Evolutionary conservation across 2,113 vertebrate genomes (phyloP).

Genomic region (Sprattus sprattus): DNA sequence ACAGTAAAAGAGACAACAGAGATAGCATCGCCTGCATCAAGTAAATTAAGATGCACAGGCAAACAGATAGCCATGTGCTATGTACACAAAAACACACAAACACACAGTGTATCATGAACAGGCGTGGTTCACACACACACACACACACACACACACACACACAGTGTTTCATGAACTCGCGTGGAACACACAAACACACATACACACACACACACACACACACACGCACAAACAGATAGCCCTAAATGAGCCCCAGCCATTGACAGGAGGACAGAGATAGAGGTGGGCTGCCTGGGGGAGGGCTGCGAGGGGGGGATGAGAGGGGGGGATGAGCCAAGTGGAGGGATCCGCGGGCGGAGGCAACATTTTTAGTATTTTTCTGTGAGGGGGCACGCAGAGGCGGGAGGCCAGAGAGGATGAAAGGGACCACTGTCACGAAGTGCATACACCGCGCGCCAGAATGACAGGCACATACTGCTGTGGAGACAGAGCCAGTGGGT

Average conservation of each 20-base stretch:
- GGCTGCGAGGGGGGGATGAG: slow-evolving; percentile 3
- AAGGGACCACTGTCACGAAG: slow-evolving; percentile 64
- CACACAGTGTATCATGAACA: no score
- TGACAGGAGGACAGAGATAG: neutral
- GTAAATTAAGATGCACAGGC: slow-evolving; percentile 8
- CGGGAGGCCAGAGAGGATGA: slow-evolving; percentile 46
- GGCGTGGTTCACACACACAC: no score
- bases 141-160: no score
- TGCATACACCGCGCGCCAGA: slow-evolving; percentile 55
- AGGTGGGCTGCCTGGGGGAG: neutral
- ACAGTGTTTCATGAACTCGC: no score
- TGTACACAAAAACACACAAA: no score
- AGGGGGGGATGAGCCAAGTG: slow-evolving; percentile 25
- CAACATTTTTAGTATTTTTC: neutral
- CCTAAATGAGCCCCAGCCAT: neutral
- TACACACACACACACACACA: no score
- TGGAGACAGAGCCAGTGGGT: slow-evolving; percentile 62
- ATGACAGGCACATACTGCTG: slow-evolving; percentile 63
- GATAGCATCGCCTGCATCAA: neutral
- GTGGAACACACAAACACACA: no score
- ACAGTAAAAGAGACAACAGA: slow-evolving; percentile 1
- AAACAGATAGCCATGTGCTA: neutral
- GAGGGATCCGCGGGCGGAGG: neutral
- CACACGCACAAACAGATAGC: neutral
- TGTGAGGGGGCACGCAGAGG: slow-evolving; percentile 12